phyloP scores from a whole-genome alignment of 2,888 invertebrate species.

The Cylloceria caligata region DNA sequence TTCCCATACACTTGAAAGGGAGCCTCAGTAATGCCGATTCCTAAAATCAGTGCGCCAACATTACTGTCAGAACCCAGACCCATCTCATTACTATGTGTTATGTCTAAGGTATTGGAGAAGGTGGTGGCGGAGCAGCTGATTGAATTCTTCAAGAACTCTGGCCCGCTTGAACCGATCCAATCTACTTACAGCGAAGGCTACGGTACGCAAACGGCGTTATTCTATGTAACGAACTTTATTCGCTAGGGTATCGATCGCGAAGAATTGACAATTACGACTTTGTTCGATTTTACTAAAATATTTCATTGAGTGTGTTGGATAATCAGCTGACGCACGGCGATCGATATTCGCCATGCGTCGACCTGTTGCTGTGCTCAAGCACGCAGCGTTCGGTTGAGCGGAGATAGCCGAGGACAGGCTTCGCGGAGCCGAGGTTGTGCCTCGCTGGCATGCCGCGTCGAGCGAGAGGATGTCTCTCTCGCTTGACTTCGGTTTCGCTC shows the following conservation, averaged over 20 bases:
- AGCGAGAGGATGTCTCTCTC: too few relatives aligned
- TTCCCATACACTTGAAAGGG: constrained; percentile 65
- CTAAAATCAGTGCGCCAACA: constrained; percentile 25
- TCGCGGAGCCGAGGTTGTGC: too few relatives aligned
- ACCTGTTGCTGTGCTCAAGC: too few relatives aligned
- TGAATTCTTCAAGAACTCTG: constrained; percentile 63
- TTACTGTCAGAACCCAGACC: constrained; percentile 72
- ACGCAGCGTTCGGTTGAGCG: too few relatives aligned
- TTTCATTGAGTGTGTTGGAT: background rate
- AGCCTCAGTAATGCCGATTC: constrained; percentile 69
- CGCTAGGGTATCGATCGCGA: background rate
- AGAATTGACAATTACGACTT: background rate
- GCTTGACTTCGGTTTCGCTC: too few relatives aligned
- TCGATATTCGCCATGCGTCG: too few relatives aligned
- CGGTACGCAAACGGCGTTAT: constrained; percentile 73
- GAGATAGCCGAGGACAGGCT: too few relatives aligned
- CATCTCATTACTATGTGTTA: constrained; percentile 68
- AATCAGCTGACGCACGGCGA: too few relatives aligned
- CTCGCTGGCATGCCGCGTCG: too few relatives aligned
- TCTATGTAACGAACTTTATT: constrained; percentile 70
- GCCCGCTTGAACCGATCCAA: constrained; percentile 70
- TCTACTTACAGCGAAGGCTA: constrained; percentile 72
- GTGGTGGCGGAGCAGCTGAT: constrained; percentile 64
- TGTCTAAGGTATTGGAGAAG: constrained; percentile 70
- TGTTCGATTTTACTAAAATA: constrained; percentile 28